Evolutionary conservation across 2,888 invertebrate genomes (phyloP), one percentile per base, ranked within the genome.

Genomic region (Parasteatoda lunata): DNA sequence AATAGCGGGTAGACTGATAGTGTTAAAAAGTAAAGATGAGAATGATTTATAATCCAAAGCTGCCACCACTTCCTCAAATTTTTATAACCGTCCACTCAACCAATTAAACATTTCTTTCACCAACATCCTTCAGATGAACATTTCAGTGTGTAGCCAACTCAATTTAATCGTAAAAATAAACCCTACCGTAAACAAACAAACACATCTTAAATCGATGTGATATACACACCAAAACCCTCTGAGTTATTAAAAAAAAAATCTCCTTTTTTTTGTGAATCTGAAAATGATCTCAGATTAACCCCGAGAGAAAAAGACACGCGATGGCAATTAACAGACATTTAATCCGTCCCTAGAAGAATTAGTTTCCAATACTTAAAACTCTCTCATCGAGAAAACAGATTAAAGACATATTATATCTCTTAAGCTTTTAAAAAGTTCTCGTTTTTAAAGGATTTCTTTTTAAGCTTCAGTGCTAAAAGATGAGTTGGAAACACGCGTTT

Each of bases 241-340:
- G n/a, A 68, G 9, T 30, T 30, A 30, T 9, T 8, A 30, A 66
- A 66, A 9, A 6, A 8, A 30, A 30, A 9, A 30, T 9, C 66
- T 9, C 66, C 15, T 4, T 59, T 59, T 59, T 59, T 59, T 59
- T 5, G 3, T n/a, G 11, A 2, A 30, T 30, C 2, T 30, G 30
- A 30, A 30, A 30, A 30, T 30, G 30, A 30, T 30, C 30, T 15
- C 13, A 65, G 65, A 65, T 65, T 6, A 65, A 65, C 65, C n/a
- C 5, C 65, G 30, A 65, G 15, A 11, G 11, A 6, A n/a, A 72
- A 48, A 72, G 82, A 69, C 78, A 78, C 84, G 77, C 84, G 84
- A 72, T n/a, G 13, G 75, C 79, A 79, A 79, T 85, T 85, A 85
- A 70, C 15, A 70, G 69, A 64, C 85, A 65, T 71, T 85, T 85